Conservation (phyloP, 2,888 invertebrate species). For the Aquatica leii region DNA sequence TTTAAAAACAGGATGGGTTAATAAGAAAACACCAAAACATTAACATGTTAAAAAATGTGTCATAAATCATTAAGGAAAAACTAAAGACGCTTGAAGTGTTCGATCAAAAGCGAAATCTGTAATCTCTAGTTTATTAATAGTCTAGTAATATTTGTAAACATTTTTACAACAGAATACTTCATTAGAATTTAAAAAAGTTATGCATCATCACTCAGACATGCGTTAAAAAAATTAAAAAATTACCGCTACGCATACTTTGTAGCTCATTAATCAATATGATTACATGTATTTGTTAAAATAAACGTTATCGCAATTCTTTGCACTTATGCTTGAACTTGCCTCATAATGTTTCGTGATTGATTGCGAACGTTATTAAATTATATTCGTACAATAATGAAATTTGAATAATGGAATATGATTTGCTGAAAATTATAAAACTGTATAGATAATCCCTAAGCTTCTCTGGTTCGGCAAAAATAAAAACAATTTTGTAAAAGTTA, state of each 20-base stretch:
- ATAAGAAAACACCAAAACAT: too few species aligned
- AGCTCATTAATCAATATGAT: constrained; percentile 5
- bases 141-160: too few species aligned
- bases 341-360: background rate
- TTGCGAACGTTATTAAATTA: constrained; percentile 4
- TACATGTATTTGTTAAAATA: background rate
- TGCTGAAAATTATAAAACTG: background rate
- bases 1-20: too few species aligned
- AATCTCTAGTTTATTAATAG: too few species aligned
- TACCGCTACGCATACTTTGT: background rate
- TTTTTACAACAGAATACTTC: background rate
- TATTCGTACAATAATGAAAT: too few species aligned
- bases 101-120: too few species aligned
- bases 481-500: constrained; percentile 7
- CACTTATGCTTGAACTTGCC: background rate
- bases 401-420: too few species aligned
- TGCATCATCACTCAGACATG: background rate
- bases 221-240: background rate
- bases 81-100: too few species aligned
- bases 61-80: too few species aligned
- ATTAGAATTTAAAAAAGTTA: constrained; percentile 5
- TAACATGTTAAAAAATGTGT: too few species aligned
- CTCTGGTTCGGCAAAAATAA: background rate
- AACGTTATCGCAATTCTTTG: constrained; percentile 1
- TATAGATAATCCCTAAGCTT: background rate